These are phyloP conservation scores for Antechinus stuartii DNA, from an alignment of 2,113 vertebrate genomes.

Conservation along the genomic window DNA sequence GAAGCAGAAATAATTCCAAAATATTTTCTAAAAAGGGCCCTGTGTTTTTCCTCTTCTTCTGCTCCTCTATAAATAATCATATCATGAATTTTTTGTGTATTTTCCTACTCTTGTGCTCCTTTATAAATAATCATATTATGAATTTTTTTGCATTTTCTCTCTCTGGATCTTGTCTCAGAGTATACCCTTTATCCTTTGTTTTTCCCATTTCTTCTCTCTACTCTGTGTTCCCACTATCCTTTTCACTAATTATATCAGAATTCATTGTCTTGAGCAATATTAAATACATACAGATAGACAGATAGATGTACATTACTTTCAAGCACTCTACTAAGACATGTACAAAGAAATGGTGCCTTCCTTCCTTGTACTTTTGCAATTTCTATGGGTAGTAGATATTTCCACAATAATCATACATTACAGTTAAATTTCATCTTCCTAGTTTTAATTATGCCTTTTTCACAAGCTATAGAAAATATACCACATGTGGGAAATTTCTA, in stretches of 20 bases:
- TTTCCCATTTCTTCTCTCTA: neutral
- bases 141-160: neutral
- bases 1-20: neutral
- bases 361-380: neutral
- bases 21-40: neutral
- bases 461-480: neutral
- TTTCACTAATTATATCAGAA: neutral
- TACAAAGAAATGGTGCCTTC: neutral
- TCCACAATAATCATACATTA: neutral
- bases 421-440: neutral
- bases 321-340: neutral
- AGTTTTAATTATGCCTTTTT: neutral
- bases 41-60: neutral
- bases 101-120: too few species aligned
- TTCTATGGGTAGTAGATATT: neutral
- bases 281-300: neutral
- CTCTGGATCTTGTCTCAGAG: neutral
- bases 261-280: neutral
- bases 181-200: neutral
- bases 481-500: neutral
- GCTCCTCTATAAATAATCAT: neutral
- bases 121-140: neutral
- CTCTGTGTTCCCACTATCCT: neutral
- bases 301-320: neutral
- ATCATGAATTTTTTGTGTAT: neutral